Evolutionary conservation across 2,888 invertebrate genomes (phyloP).

Genomic region (Phaedon cochleariae): DNA sequence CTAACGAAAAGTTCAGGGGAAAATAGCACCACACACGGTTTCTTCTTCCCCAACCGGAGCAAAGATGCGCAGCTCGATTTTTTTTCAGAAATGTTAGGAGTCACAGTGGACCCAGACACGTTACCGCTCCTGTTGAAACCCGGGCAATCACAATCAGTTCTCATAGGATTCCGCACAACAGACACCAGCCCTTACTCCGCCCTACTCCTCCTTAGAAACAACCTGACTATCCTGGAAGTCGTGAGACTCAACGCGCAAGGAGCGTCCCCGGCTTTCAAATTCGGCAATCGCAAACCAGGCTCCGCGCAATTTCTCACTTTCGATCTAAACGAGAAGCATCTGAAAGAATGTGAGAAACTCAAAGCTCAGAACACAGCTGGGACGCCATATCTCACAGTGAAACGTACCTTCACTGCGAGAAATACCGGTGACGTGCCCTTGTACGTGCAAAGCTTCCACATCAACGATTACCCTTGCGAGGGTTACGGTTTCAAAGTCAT

Average conservation of each 20-base stretch:
- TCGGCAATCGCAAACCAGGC: constrained; percentile 87
- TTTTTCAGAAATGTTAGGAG: constrained; percentile 42
- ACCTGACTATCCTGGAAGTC: constrained; percentile 90
- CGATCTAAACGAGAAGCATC: constrained; percentile 73
- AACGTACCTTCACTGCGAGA: constrained; percentile 82
- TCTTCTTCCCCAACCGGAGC: constrained; percentile 42
- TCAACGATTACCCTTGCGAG: constrained; percentile 75
- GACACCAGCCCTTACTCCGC: constrained; percentile 62
- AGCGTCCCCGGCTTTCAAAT: constrained; percentile 85
- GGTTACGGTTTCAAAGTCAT: constrained; percentile 81
- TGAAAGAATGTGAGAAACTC: constrained; percentile 65
- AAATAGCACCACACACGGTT: constrained; percentile 28
- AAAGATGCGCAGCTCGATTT: constrained; percentile 28
- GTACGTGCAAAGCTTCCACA: constrained; percentile 72
- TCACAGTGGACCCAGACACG: constrained; percentile 62
- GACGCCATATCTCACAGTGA: constrained; percentile 75
- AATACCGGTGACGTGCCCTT: constrained; percentile 94
- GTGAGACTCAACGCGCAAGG: constrained; percentile 85
- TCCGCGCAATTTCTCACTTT: constrained; percentile 79
- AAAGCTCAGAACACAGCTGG: constrained; percentile 52
- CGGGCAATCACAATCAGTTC: constrained; percentile 64
- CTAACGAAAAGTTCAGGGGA: constrained; percentile 44
- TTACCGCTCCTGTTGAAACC: constrained; percentile 69
- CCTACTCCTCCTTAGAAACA: constrained; percentile 78
- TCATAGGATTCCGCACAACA: constrained; percentile 64